Base-by-base conservation (phyloP, 2,113 vertebrate species). In the Lynx canadensis region DNA sequence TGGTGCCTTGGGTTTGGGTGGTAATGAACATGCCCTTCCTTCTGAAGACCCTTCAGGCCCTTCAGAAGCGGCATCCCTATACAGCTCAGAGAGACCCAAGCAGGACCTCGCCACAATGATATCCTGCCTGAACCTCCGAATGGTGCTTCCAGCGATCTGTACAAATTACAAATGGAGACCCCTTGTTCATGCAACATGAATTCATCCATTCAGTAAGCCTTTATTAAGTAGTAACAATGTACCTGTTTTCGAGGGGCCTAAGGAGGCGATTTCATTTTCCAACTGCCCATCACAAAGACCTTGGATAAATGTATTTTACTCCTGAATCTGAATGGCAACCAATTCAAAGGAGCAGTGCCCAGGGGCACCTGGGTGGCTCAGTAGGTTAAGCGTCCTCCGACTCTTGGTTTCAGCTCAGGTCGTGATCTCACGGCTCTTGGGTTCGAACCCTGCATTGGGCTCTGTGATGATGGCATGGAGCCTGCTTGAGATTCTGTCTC, bases 221-320 rank as follows among this genome's bases (percentile, higher is more conserved):
- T 50, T 15, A 25, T 41, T 73, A 68, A 87, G 69, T 76, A 50
- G 21, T n/a, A 71, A 78, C 55, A 90, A 63, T 12, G 15, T 57
- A 66, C 38, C 57, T 52, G 13, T 57, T 78, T 41, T 63, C 81
- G 52, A n/a, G 3, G 55, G 57, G 27, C 41, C 6, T 38, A 21
- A 41, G 74, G 41, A 78, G 27, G 74, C 38, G 16, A 78, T 81
- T 97, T 94, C 50, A 73, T 78, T 92, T 97, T 84, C 69, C 81
- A 97, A 79, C 84, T 71, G 31, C 36, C 63, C 79, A 52, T 74
- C 71, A 45, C 16, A 87, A 80, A 91, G 76, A 80, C 36, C 50
- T 31, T 63, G 16, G 18, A 31, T 71, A 80, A 94, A 84, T 7
- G 36, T 12, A 91, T 45, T 88, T 93, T 85, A 33, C n/a, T 66